These are phyloP conservation scores for Scelioninae gen. 1 DNA, from an alignment of 2,888 invertebrate species.

Conservation along the genomic window DNA sequence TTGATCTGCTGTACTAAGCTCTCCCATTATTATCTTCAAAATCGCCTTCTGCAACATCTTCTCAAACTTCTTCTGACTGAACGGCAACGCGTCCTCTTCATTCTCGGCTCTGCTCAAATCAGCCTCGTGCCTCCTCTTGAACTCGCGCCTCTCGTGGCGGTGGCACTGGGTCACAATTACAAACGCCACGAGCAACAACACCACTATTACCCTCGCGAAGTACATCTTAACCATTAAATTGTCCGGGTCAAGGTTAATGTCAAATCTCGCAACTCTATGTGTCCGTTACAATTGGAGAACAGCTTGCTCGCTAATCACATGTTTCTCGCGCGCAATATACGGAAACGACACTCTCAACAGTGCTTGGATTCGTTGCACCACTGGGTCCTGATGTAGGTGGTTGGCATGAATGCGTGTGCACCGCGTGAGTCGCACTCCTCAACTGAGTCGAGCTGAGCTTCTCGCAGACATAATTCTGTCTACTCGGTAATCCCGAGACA, in stretches of 20 bases:
- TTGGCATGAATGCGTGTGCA: conserved; percentile 79
- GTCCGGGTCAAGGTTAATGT: conserved; percentile 9
- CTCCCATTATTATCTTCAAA: conserved; percentile 81
- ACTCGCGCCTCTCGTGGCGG: conserved; percentile 42
- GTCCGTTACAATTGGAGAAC: conserved; percentile 47
- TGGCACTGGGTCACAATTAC: conserved; percentile 42
- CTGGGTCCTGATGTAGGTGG: conserved; percentile 72
- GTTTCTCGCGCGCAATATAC: conserved; percentile 38
- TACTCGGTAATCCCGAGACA: conserved; percentile 83
- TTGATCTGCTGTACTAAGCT: conserved; percentile 79
- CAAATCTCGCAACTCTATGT: neutral
- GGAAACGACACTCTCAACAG: conserved; percentile 19
- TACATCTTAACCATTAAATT: conserved; percentile 63
- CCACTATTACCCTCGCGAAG: conserved; percentile 57
- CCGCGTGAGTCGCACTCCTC: conserved; percentile 83
- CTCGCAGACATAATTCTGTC: conserved; percentile 84
- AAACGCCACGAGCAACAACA: conserved; percentile 60
- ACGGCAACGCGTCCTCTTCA: conserved; percentile 72
- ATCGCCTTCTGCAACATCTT: conserved; percentile 82
- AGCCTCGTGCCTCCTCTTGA: conserved; percentile 30
- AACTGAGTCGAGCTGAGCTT: conserved; percentile 82
- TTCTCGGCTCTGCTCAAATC: conserved; percentile 31
- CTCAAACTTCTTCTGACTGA: conserved; percentile 78
- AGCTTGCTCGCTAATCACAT: conserved; percentile 51
- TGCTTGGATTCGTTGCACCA: conserved; percentile 51